Base-by-base conservation (phyloP, 2,113 vertebrate species). In the Fregetta grallaria region DNA sequence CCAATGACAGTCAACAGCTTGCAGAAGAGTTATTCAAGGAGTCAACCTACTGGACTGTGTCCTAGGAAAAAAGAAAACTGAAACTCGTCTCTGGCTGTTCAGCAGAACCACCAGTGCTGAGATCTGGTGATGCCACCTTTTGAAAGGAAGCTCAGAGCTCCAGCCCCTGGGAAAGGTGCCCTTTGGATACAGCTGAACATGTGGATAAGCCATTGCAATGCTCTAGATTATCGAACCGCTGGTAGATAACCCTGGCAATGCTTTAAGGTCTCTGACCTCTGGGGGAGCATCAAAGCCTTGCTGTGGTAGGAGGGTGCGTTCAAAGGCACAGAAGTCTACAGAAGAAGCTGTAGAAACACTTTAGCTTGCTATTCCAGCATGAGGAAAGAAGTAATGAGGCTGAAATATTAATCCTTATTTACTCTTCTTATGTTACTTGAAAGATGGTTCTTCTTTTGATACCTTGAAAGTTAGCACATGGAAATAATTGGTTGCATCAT, bases 381-480 rank as follows among this genome's bases (percentile, higher is more conserved):
- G 25, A 86, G 27, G 45, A 75, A 85, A 85, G 27, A 67, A 42
- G 26, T 36, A 55, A 38, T 9, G 27, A 56, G 34, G 30, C 29
- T 66, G 71, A n/a, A 86, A 86, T 86, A 70, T 30, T 12, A 61
- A 49, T 66, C 9, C 3, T 40, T 55, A 29, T 66, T 93, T 80
- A 38, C 20, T 68, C 11, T 55, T 52, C 18, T 53, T 30, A 13
- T 14, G 21, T 65, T 88, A 16, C 25, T 73, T 90, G 62, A 73
- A 86, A 65, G 53, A 53, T 4, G 0, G 26, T 56, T 63, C 23
- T 93, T 90, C 50, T 80, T 80, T 75, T 47, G 52, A 30, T 92
- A 95, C 80, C 88, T 92, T 95, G 58, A 40, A 78, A 81, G 61
- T 32, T 62, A 89, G 55, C 91, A 94, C 56, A 56, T 94, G 94